A percentile compares a stretch with the other conserved stretches of the same genome.
Conservation (phyloP, 1,140 invertebrate genomes). For the Ceratosolen solmsi region DNA sequence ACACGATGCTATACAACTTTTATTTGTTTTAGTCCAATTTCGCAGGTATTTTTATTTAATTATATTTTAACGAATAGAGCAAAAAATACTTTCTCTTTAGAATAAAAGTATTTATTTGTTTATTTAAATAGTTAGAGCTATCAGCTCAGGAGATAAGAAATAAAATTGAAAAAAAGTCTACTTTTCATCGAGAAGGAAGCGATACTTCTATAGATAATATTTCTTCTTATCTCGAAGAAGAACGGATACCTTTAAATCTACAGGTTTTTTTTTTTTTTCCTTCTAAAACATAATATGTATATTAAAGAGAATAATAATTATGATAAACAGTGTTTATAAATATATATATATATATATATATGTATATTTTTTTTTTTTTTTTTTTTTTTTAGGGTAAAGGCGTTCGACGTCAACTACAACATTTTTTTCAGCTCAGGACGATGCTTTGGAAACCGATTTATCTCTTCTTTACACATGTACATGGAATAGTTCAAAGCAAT, state of each 20-base stretch:
- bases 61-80: conserved; percentile 9
- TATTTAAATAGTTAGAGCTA: conserved; percentile 76
- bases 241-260: neutral
- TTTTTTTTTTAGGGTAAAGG: conserved; percentile 53
- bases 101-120: conserved; percentile 1
- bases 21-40: conserved; percentile 79
- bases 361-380: neutral
- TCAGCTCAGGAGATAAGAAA: conserved; percentile 82
- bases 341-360: neutral
- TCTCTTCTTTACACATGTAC: conserved; percentile 59
- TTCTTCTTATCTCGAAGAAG: neutral
- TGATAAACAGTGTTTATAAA: neutral
- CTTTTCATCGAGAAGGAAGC: neutral
- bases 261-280: conserved; percentile 23
- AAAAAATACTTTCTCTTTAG: neutral
- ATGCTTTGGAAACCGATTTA: conserved; percentile 54
- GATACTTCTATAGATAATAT: conserved; percentile 3
- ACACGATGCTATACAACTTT: conserved; percentile 74
- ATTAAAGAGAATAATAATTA: neutral
- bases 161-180: conserved; percentile 53
- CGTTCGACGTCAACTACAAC: conserved; percentile 62
- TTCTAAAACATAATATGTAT: too few relatives aligned
- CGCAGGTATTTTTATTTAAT: conserved; percentile 66
- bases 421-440: conserved; percentile 64
- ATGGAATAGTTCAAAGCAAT: conserved; percentile 49